phyloP scores from a whole-genome alignment of 2,797 vertebrate species.

The Pachyuromys duprasi region DNA sequence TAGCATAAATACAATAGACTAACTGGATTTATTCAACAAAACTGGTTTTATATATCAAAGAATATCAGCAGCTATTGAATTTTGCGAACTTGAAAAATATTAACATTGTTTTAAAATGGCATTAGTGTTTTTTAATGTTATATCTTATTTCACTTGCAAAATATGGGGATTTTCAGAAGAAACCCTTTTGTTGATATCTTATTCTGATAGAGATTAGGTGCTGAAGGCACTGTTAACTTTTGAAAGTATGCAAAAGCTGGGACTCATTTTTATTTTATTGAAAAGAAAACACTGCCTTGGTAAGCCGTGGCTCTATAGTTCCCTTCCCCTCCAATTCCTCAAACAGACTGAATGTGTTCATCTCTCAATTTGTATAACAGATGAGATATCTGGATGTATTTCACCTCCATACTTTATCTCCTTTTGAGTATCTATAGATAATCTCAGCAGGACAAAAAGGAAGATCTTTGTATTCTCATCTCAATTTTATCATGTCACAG shows the following conservation, averaged over 20 bases:
- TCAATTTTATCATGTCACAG: neutral
- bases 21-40: neutral
- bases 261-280: neutral
- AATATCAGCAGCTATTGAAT: neutral
- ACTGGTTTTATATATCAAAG: neutral
- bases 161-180: neutral
- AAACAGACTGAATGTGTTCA: neutral
- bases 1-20: neutral
- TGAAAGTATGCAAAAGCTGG: neutral
- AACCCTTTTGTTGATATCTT: neutral
- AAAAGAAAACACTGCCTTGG: neutral
- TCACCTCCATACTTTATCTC: neutral
- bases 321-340: neutral
- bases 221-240: neutral
- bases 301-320: neutral
- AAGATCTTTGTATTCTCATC: neutral
- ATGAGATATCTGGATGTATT: neutral
- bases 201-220: neutral
- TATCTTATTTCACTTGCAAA: neutral
- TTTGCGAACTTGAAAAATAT: neutral
- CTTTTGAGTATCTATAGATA: neutral
- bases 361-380: neutral
- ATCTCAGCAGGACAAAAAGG: neutral
- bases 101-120: neutral
- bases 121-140: neutral